A percentile compares a stretch with the other conserved stretches of the same genome.
These are phyloP conservation scores for Sarcophaga subvicina DNA, from an alignment of 2,888 invertebrate genomes.

Conservation along the genomic window DNA sequence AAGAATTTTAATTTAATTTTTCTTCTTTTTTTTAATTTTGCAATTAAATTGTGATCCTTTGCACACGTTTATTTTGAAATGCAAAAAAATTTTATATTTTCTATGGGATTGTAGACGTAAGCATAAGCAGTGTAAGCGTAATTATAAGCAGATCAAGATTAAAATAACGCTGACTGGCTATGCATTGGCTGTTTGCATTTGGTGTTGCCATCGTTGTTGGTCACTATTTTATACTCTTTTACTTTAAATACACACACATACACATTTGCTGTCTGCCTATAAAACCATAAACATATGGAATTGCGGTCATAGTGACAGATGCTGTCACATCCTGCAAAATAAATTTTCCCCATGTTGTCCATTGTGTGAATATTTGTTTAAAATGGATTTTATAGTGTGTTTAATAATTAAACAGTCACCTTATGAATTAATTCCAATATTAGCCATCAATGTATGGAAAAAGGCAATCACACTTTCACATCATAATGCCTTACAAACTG, in stretches of 20 bases:
- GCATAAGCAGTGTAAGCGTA: conserved; percentile 16
- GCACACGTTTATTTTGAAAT: conserved; percentile 42
- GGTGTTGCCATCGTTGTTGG: conserved; percentile 37
- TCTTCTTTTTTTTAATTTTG: neutral
- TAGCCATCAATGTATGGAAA: too few species aligned
- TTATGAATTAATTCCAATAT: too few species aligned
- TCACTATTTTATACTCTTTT: conserved; percentile 42
- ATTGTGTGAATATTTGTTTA: conserved; percentile 42
- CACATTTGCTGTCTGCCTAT: neutral
- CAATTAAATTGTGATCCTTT: conserved; percentile 50
- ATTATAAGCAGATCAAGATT: conserved; percentile 67
- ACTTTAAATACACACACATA: neutral
- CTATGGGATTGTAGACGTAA: conserved; percentile 28
- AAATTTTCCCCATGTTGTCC: conserved; percentile 65
- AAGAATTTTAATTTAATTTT: conserved; percentile 27
- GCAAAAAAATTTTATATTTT: neutral
- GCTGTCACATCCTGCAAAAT: conserved; percentile 71
- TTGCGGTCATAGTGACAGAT: conserved; percentile 70
- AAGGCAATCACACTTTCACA: too few species aligned
- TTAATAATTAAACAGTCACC: neutral
- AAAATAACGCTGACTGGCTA: conserved; percentile 56
- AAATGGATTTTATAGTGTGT: neutral
- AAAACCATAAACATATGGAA: conserved; percentile 56
- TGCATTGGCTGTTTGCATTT: neutral
- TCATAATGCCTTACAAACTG: too few species aligned